Conservation (phyloP, 2,113 vertebrate genomes). For the Balaeniceps rex region DNA sequence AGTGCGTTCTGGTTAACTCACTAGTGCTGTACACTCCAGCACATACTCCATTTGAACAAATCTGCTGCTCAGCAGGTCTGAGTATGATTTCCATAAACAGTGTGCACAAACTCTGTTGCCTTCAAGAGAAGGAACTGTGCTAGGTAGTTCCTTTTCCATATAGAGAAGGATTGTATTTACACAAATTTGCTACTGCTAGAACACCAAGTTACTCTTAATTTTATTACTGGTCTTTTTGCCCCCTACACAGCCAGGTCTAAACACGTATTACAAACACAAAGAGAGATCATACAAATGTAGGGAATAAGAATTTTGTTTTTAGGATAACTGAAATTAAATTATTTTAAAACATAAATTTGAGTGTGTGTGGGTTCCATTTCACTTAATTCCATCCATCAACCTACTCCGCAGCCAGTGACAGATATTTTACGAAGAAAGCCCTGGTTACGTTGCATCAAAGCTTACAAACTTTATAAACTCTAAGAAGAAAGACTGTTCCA, state of each 20-base stretch:
- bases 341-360: background rate
- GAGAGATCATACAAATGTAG: background rate
- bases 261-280: background rate
- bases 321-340: background rate
- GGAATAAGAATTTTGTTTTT: background rate
- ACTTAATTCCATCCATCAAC: background rate
- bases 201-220: background rate
- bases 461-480: background rate
- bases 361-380: background rate
- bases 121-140: background rate
- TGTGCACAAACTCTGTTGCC: background rate
- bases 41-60: background rate
- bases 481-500: background rate
- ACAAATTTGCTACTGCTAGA: background rate
- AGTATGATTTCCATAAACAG: background rate
- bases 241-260: background rate
- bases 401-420: background rate
- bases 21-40: background rate
- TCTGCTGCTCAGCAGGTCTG: background rate
- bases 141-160: background rate
- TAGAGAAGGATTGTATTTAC: background rate
- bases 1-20: background rate
- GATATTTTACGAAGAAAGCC: background rate
- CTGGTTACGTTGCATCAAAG: background rate
- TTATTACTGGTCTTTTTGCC: background rate